These are phyloP conservation scores for Drosophila santomea DNA, from an alignment of 1,140 invertebrate species.

Conservation along the genomic window DNA sequence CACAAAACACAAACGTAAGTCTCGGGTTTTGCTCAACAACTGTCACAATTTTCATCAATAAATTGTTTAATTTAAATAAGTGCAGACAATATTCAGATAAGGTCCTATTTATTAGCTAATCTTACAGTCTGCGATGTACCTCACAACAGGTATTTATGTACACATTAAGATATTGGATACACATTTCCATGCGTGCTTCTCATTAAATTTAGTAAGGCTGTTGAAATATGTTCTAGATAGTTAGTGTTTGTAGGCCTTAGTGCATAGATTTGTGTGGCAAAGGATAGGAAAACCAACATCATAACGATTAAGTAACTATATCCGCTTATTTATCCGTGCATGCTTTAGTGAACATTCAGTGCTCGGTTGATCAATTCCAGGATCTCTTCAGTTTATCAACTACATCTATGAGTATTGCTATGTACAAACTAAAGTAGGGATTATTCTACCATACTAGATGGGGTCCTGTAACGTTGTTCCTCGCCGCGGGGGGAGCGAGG, in stretches of 20 bases:
- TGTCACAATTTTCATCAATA: conserved; percentile 3
- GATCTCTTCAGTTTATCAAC: conserved; percentile 4
- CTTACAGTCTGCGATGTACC: conserved; percentile 56
- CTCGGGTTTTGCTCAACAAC: conserved; percentile 8
- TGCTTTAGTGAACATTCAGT: conserved; percentile 43
- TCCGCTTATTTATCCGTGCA: conserved; percentile 28
- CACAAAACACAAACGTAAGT: conserved; percentile 24
- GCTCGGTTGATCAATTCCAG: conserved; percentile 26
- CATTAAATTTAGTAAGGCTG: conserved; percentile 70
- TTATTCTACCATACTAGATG: conserved; percentile 15
- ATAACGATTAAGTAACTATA: conserved; percentile 32
- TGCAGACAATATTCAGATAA: conserved; percentile 22
- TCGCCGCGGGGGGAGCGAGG: not conserved
- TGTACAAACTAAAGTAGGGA: conserved; percentile 24
- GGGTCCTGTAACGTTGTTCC: conserved; percentile 34
- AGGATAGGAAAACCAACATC: conserved; percentile 22
- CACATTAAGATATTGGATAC: conserved; percentile 14
- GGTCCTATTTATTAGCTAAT: conserved; percentile 27
- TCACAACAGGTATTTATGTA: conserved; percentile 44
- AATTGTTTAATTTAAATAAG: conserved; percentile 39
- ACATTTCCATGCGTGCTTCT: conserved; percentile 45
- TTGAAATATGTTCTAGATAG: conserved; percentile 55
- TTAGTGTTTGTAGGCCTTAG: conserved; percentile 19
- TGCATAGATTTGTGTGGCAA: conserved; percentile 14
- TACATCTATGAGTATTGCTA: conserved; percentile 39